phyloP scores from a whole-genome alignment of 2,113 vertebrate genomes.

The Excalfactoria chinensis region DNA sequence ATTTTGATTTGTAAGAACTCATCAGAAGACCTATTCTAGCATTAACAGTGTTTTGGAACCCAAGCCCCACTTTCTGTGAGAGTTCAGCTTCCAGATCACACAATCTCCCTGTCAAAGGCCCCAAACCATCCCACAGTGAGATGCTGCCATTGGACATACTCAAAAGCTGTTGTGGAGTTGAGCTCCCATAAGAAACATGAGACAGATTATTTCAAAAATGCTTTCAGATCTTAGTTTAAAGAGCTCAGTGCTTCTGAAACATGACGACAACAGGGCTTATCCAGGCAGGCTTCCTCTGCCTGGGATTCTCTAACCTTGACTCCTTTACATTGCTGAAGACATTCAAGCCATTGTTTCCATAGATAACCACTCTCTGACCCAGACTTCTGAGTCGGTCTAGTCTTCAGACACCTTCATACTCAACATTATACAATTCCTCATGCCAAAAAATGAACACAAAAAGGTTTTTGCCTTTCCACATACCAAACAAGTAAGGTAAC shows the following conservation, averaged over 20 bases:
- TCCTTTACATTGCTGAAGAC: not conserved
- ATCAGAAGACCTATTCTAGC: not conserved
- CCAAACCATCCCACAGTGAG: rapidly evolving
- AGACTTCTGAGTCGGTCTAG: not conserved
- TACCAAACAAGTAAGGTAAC: not conserved
- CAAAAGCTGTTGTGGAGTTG: not conserved
- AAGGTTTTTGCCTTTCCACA: not conserved
- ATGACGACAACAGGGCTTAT: not conserved
- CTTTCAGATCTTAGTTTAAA: not conserved
- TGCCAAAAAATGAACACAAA: rapidly evolving
- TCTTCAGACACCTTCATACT: not conserved
- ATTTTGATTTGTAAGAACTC: not conserved
- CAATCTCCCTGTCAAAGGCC: not conserved
- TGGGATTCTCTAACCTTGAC: not conserved
- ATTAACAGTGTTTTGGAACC: not conserved
- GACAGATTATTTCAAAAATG: not conserved
- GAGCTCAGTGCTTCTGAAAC: not conserved
- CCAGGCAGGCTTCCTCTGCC: not conserved
- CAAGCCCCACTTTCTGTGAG: not conserved
- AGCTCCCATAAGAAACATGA: not conserved
- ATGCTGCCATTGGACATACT: not conserved
- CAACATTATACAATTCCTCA: not conserved
- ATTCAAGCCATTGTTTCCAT: not conserved
- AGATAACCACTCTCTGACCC: not conserved
- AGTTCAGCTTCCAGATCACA: not conserved